These are phyloP conservation scores for Holacanthus passer DNA, from an alignment of 2,113 vertebrate species.

Conservation along the genomic window DNA sequence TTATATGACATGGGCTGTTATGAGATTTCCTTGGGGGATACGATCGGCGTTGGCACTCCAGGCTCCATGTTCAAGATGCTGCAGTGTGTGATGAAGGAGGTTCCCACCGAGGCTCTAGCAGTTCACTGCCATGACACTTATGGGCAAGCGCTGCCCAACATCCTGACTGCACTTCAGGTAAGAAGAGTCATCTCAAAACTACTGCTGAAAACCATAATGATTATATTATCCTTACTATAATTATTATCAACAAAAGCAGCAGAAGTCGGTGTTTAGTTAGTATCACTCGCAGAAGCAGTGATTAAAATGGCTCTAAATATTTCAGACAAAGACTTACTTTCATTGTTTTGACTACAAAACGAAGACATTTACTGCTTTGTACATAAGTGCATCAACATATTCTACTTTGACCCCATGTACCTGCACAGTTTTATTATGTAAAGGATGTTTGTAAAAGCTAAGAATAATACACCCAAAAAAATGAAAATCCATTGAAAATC, in stretches of 20 bases:
- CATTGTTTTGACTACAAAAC: too few relatives aligned
- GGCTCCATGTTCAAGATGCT: constrained; percentile 93
- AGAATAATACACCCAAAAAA: background rate
- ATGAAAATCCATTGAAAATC: background rate
- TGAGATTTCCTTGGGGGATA: constrained; percentile 95
- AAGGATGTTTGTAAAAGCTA: background rate
- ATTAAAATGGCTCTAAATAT: too few relatives aligned
- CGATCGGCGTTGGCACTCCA: constrained; percentile 92
- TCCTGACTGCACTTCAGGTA: constrained; percentile 96
- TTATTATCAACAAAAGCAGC: background rate
- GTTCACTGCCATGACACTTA: constrained; percentile 97
- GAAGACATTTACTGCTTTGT: background rate
- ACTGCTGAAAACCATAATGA: background rate
- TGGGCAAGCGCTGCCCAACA: constrained; percentile 94
- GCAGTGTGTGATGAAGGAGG: constrained; percentile 90
- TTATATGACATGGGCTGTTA: constrained; percentile 94
- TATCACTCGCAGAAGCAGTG: too few relatives aligned
- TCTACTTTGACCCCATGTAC: background rate
- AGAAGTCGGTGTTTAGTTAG: too few relatives aligned
- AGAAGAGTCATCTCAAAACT: constrained; percentile 34
- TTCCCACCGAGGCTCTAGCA: constrained; percentile 88
- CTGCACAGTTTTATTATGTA: background rate
- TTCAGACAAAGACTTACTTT: too few relatives aligned
- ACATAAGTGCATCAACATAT: background rate
- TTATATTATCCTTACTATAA: background rate